Evolutionary conservation across 2,888 invertebrate species (phyloP), one percentile per base, ranked within the genome.

Genomic region (Sialis fuliginosa): DNA sequence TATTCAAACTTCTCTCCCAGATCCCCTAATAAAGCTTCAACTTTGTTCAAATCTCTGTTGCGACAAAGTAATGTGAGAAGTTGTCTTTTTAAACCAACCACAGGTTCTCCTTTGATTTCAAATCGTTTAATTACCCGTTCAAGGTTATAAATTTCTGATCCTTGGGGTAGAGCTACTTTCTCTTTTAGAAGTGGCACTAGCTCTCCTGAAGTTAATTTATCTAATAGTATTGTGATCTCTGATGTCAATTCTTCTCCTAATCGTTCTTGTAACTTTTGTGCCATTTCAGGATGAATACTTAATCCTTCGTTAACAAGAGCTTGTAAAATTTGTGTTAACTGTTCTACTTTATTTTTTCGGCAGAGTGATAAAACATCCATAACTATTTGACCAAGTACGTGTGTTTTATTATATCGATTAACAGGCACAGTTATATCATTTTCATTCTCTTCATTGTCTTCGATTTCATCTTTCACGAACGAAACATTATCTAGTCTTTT

Each of bases 191-290:
- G 54, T 1, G 68, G 69, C 49, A 73, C 73, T 46, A 84, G 64
- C 51, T 79, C 78, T 0, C 76, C 68, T 0, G 82, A 76, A 4
- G 78, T 75, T 4, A 86, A 64, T 56, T 77, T 72, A 0, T 73
- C 67, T 6, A 87, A 62, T 13, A 76, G 59, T 53, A 74, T 71
- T 0, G 80, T 77, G 37, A 82, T 66, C 51, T 68, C 65, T 0
- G 76, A 69, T 0, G 80, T 81, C 69, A 84, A 68, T 50, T 75
- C 72, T 39, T 76, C 72, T 0, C 78, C 79, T 1, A 86, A 60
- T 52, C 67, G 71, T 34, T 77, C 74, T 56, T 81, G 75, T 33
- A 86, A 65, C 10, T 63, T 64, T 55, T 79, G 74, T 0, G 82
- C 83, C 40, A 71, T 62, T 2, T 62, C 58, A 32, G 71, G 74